A percentile compares a stretch with the other conserved stretches of the same genome.
Evolutionary conservation across 2,113 vertebrate species (phyloP).

Genomic region (Gobius niger): DNA sequence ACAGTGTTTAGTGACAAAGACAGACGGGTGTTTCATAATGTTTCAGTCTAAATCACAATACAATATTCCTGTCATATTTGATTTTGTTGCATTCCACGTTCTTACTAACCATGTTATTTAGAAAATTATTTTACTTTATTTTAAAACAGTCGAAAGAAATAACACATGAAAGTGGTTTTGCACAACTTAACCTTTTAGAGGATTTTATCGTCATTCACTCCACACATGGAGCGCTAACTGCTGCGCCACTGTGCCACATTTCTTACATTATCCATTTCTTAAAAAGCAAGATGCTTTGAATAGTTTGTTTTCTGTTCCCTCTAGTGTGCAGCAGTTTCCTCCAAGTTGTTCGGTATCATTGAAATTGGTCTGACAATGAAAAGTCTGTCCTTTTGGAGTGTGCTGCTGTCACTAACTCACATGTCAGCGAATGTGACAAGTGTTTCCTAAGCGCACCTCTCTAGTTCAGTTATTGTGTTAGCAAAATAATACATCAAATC

Average conservation of each 20-base stretch:
- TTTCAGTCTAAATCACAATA: too few species aligned
- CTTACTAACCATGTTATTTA: too few species aligned
- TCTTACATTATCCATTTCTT: not conserved
- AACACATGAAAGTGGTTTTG: too few species aligned
- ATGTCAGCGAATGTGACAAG: slow-evolving; percentile 14
- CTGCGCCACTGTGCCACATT: not conserved
- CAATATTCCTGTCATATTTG: too few species aligned
- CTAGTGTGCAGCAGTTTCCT: slow-evolving; percentile 4
- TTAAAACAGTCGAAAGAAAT: too few species aligned
- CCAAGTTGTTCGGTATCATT: not conserved
- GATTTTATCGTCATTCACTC: not conserved
- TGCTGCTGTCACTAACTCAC: slow-evolving; percentile 1
- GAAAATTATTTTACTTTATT: too few species aligned
- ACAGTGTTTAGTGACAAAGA: not conserved
- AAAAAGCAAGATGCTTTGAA: not conserved
- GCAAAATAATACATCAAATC: slow-evolving; percentile 9
- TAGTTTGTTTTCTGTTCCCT: not conserved
- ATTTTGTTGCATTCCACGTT: too few species aligned
- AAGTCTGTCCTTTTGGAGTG: slow-evolving; percentile 7
- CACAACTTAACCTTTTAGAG: not conserved
- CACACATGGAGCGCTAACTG: too few species aligned
- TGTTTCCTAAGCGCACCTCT: slow-evolving; percentile 1
- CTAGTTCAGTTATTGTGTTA: slow-evolving; percentile 3
- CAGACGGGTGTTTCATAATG: not conserved
- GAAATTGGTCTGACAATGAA: slow-evolving; percentile 15